phyloP scores from a whole-genome alignment of 1,140 invertebrate genomes.

The Zophobas atratus region DNA sequence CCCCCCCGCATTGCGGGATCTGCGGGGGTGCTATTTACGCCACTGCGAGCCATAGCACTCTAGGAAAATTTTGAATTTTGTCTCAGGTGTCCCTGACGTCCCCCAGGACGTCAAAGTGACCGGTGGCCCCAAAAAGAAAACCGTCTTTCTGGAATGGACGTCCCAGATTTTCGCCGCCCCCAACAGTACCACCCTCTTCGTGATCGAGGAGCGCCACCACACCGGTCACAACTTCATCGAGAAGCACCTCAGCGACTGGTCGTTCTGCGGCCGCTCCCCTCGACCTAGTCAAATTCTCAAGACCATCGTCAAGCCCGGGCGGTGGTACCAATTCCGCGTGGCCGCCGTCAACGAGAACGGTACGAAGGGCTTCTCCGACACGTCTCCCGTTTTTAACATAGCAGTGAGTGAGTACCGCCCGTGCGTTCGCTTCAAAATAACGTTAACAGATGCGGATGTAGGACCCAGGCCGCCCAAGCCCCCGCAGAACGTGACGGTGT shows the following conservation, averaged over 20 bases:
- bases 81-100: constrained; percentile 68
- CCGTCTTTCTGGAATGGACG: constrained; percentile 66
- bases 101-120: constrained; percentile 66
- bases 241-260: constrained; percentile 71
- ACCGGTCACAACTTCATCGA: constrained; percentile 70
- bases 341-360: constrained; percentile 81
- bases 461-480: constrained; percentile 77
- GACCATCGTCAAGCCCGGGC: constrained; percentile 76
- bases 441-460: constrained; percentile 60
- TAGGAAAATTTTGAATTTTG: background rate
- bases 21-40: no score
- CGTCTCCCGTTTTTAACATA: constrained; percentile 75
- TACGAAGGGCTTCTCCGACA: constrained; percentile 78
- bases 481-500: constrained; percentile 76
- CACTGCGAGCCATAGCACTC: background rate
- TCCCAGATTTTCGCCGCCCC: constrained; percentile 42
- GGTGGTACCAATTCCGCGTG: constrained; percentile 85
- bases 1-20: no score
- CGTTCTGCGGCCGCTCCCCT: constrained; percentile 64
- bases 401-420: constrained; percentile 67
- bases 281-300: constrained; percentile 72
- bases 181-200: constrained; percentile 64
- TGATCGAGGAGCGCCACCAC: constrained; percentile 74
- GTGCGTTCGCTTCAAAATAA: background rate
- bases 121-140: constrained; percentile 63